Conservation (phyloP, 2,797 vertebrate species). For the Tapirus indicus region DNA sequence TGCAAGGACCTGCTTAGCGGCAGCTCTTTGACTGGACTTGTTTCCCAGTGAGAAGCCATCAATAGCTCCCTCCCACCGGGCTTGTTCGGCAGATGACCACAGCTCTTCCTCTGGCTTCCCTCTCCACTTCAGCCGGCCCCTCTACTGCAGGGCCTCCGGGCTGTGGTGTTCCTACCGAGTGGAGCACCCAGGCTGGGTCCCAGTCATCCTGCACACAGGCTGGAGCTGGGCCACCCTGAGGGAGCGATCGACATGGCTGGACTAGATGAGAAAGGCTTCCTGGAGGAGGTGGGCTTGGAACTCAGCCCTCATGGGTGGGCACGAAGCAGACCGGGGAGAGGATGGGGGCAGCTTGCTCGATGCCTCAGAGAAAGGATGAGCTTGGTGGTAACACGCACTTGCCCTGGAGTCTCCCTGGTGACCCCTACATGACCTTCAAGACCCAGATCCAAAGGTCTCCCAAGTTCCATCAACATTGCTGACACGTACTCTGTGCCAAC, state of each 20-base stretch:
- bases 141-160: not conserved
- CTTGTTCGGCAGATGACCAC: not conserved
- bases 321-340: not conserved
- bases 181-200: not conserved
- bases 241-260: not conserved
- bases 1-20: not conserved
- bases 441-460: not conserved
- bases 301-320: not conserved
- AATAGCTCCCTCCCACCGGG: not conserved
- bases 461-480: not conserved
- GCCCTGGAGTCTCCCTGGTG: not conserved
- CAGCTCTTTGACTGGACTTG: not conserved
- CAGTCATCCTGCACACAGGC: not conserved
- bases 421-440: not conserved
- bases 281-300: not conserved
- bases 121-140: not conserved
- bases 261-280: not conserved
- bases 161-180: not conserved
- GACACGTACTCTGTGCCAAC: not conserved
- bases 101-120: not conserved
- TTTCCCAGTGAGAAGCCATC: not conserved
- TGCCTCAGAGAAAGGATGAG: not conserved
- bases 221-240: too few species aligned
- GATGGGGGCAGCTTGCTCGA: not conserved
- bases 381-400: not conserved